Percentiles rank a stretch among this genome's conserved stretches.
phyloP scores from a whole-genome alignment of 2,797 vertebrate genomes.

The Notoglanidium macrostoma region DNA sequence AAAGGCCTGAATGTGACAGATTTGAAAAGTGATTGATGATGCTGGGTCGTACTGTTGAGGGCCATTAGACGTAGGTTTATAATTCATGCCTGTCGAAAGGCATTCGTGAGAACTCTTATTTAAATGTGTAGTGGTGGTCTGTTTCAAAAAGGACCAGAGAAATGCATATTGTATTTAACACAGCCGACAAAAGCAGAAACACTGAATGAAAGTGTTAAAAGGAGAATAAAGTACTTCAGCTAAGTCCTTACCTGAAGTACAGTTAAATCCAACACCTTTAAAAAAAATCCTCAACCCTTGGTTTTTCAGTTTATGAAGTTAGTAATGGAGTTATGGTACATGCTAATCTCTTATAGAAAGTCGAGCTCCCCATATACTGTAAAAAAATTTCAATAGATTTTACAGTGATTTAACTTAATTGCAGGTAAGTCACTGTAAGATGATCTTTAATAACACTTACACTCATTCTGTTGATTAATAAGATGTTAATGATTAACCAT shows the following conservation, averaged over 20 bases:
- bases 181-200: slow-evolving; percentile 12
- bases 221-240: slow-evolving; percentile 11
- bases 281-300: slow-evolving; percentile 5
- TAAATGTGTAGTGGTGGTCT: slow-evolving; percentile 44
- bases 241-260: slow-evolving; percentile 24
- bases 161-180: slow-evolving; percentile 19
- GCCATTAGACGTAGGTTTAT: slow-evolving; percentile 42
- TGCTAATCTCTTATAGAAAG: neutral
- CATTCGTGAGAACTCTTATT: slow-evolving; percentile 31
- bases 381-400: neutral
- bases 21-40: slow-evolving; percentile 40
- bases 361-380: neutral
- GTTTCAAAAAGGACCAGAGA: slow-evolving; percentile 29
- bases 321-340: neutral
- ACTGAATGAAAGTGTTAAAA: slow-evolving; percentile 16
- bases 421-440: neutral
- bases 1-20: slow-evolving; percentile 33
- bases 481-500: neutral
- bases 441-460: too few relatives aligned
- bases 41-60: slow-evolving; percentile 15
- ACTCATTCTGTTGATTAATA: neutral
- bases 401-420: neutral
- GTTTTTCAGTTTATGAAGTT: slow-evolving; percentile 31
- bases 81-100: slow-evolving; percentile 37
- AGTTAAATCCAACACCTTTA: slow-evolving; percentile 33